Evolutionary conservation across 2,888 invertebrate species (phyloP), one percentile per base, ranked within the genome.

Genomic region (Brachyopa scutellaris): DNA sequence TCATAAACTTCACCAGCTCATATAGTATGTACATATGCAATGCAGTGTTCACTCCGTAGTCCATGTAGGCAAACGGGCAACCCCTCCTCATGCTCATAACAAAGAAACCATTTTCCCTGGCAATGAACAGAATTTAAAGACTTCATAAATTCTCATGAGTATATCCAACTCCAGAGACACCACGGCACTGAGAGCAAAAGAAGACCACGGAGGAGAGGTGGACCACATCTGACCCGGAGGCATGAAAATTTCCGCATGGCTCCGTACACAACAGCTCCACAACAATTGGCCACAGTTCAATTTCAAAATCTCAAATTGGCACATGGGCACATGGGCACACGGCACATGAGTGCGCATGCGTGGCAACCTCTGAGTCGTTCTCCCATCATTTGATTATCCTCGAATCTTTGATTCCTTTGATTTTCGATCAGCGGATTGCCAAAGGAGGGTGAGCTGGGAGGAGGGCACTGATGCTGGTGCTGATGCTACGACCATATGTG

Each of bases 271-370:
- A n/a, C n/a, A n/a, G n/a, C 61, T 47, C 17, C 47, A 59, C 40
- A 74, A 79, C 79, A 79, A 79, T 79, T 79, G 79, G 79, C 73
- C 74, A 79, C 79, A 79, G 79, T 79, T 79, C 79, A 73, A 79
- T 79, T 79, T 73, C 8, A 67, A 79, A 67, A 67, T 9, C 47
- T 67, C 59, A 74, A 79, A 74, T 79, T 79, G 73, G 79, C 73
- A 79, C 74, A 73, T 51, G 36, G n/a, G 13, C 72, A 42, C 49
- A 55, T 33, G 40, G 17, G 2, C 19, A 26, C 21, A 49, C 47
- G 19, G n/a, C 19, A 31, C 31, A 47, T 57, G 15, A 6, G 31
- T 42, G 57, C 42, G 29, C 66, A 79, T 67, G 73, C 67, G 40
- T 74, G 73, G 53, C 78, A 64, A 61, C 51, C 51, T 61, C 42